A percentile compares a stretch with the other conserved stretches of the same genome.
Evolutionary conservation across 2,888 invertebrate genomes (phyloP).

Genomic region (Stenolophus ochropezus): DNA sequence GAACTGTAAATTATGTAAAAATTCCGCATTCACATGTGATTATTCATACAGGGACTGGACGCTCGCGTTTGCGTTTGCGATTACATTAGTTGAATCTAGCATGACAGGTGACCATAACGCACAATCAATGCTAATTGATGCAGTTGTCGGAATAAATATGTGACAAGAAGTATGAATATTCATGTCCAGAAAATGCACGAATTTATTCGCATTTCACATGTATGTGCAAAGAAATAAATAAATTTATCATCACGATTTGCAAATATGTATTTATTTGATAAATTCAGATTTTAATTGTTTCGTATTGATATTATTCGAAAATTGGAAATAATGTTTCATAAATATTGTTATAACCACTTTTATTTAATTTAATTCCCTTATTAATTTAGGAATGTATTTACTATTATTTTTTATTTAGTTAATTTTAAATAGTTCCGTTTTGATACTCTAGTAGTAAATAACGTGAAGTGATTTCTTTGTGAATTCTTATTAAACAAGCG

Average conservation of each 20-base stretch:
- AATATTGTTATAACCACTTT: no score
- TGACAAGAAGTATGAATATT: slow-evolving; percentile 34
- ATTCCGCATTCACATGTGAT: neutral
- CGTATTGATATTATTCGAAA: no score
- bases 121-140: slow-evolving; percentile 41
- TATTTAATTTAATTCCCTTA: no score
- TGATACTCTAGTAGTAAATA: no score
- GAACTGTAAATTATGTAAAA: neutral
- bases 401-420: no score
- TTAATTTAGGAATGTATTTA: no score
- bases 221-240: neutral
- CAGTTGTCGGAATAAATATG: slow-evolving; percentile 40
- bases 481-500: no score
- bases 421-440: no score
- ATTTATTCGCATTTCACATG: slow-evolving; percentile 1
- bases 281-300: no score
- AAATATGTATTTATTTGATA: no score
- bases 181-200: neutral
- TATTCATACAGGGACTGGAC: slow-evolving; percentile 9
- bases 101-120: slow-evolving; percentile 33
- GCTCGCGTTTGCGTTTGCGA: neutral
- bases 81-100: neutral
- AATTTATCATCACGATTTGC: neutral
- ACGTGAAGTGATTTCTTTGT: no score
- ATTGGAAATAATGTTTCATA: no score